Conservation (phyloP, 2,797 vertebrate species). For the Cyprinodon diabolis region DNA sequence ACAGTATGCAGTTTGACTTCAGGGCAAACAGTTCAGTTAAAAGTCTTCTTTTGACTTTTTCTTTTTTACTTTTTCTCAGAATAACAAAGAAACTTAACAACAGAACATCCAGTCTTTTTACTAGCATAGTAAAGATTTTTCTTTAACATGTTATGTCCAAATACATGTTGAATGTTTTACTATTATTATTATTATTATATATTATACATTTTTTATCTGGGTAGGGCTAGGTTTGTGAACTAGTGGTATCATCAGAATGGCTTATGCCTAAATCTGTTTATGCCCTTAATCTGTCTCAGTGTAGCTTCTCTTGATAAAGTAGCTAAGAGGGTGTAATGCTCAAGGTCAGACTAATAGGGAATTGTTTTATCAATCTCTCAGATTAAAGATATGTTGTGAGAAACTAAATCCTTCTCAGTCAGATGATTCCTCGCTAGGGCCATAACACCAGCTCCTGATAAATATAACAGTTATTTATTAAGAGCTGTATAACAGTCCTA, state of each 20-base stretch:
- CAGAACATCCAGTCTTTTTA: no score
- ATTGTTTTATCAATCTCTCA: conserved; percentile 51
- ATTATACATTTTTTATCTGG: neutral
- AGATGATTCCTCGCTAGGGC: conserved; percentile 1
- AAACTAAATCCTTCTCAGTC: neutral
- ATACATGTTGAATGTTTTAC: no score
- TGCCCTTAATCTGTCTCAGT: conserved; percentile 35
- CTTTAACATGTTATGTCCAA: no score
- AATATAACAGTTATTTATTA: neutral
- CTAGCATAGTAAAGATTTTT: no score
- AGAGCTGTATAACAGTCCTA: neutral
- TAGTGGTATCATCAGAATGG: conserved; percentile 7
- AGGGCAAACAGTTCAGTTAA: no score
- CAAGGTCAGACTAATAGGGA: conserved; percentile 43
- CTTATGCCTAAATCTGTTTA: conserved; percentile 4
- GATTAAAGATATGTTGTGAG: conserved; percentile 29
- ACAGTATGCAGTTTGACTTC: no score
- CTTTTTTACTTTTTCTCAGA: no score
- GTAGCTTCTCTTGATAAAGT: conserved; percentile 37
- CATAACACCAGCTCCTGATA: neutral
- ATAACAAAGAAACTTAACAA: no score
- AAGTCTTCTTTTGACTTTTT: no score
- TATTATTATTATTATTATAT: neutral
- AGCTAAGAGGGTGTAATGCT: conserved; percentile 43
- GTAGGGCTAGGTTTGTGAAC: neutral